Conservation (phyloP, 92 coral and sea anemone genomes). For the Umimayanthus chanpuru region DNA sequence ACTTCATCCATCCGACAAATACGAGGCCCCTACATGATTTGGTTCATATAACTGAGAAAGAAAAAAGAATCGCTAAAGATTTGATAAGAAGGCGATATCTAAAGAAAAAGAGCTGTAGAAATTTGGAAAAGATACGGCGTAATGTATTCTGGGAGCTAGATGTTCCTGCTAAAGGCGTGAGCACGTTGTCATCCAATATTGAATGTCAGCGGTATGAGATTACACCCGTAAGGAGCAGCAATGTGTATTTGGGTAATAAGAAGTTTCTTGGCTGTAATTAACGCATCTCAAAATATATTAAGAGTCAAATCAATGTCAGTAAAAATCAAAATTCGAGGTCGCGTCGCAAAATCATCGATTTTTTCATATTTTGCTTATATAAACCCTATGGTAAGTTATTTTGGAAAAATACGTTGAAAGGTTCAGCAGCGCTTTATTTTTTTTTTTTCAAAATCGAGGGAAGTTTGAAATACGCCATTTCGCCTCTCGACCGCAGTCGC, state of each 20-base stretch:
- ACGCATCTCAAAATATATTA: too few relatives aligned
- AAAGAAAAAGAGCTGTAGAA: slow-evolving; percentile 50
- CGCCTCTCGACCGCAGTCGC: too few relatives aligned
- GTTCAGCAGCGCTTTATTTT: too few relatives aligned
- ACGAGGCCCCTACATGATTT: slow-evolving; percentile 19
- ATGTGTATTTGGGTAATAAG: slow-evolving; percentile 53
- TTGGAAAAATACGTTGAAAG: too few relatives aligned
- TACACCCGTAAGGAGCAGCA: slow-evolving; percentile 26
- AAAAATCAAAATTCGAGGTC: too few relatives aligned
- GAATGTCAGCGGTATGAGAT: slow-evolving; percentile 57
- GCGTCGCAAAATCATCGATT: too few relatives aligned
- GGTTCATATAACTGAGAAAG: slow-evolving; percentile 64
- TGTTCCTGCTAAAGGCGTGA: slow-evolving; percentile 33
- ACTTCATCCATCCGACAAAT: slow-evolving; percentile 53
- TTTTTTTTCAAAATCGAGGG: too few relatives aligned
- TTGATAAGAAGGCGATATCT: slow-evolving; percentile 51
- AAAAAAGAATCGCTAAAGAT: slow-evolving; percentile 57
- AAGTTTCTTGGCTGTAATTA: too few relatives aligned
- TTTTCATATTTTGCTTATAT: too few relatives aligned
- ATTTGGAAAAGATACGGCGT: slow-evolving; percentile 45
- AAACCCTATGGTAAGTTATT: too few relatives aligned
- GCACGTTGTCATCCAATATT: slow-evolving; percentile 21
- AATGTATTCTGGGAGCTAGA: slow-evolving; percentile 55
- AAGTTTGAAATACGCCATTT: too few relatives aligned
- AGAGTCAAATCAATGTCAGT: too few relatives aligned